Evolutionary conservation across 2,797 vertebrate genomes (phyloP).

Genomic region (Pangasius macronema): DNA sequence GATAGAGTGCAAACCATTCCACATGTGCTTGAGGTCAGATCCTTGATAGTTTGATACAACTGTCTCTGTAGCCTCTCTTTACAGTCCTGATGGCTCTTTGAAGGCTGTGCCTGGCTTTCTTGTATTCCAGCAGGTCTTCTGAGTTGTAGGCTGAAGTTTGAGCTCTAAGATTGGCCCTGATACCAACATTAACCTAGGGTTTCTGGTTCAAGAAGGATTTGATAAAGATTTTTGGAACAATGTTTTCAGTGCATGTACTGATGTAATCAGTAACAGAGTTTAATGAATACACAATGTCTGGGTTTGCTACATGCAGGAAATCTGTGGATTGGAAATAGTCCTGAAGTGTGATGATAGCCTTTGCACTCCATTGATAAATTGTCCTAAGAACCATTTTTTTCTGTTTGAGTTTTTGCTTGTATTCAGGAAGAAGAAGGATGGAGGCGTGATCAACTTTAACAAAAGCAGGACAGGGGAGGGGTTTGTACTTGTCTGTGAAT

Average conservation of each 20-base stretch:
- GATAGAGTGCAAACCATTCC: not conserved
- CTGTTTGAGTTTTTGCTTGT: too few relatives aligned
- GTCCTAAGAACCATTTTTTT: too few relatives aligned
- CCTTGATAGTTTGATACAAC: not conserved
- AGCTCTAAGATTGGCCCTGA: not conserved
- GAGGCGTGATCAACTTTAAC: not conserved
- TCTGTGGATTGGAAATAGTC: not conserved
- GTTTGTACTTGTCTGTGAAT: not conserved
- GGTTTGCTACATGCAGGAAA: not conserved
- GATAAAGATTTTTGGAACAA: not conserved
- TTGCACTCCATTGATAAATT: too few relatives aligned
- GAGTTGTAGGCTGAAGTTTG: not conserved
- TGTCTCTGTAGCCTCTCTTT: not conserved
- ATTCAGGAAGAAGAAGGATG: not conserved
- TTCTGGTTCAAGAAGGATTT: not conserved
- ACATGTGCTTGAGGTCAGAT: not conserved
- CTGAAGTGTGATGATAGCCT: too few relatives aligned
- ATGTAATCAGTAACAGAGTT: not conserved
- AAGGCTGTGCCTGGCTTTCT: not conserved
- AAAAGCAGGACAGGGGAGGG: not conserved
- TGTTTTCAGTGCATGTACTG: slow-evolving; percentile 1
- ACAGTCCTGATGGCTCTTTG: not conserved
- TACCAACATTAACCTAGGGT: not conserved
- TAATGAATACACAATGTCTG: too few relatives aligned
- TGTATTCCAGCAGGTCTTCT: not conserved